Evolutionary conservation across 2,797 vertebrate genomes (phyloP), one percentile per base, ranked within the genome.

Genomic region (Tokudaia muenninki): DNA sequence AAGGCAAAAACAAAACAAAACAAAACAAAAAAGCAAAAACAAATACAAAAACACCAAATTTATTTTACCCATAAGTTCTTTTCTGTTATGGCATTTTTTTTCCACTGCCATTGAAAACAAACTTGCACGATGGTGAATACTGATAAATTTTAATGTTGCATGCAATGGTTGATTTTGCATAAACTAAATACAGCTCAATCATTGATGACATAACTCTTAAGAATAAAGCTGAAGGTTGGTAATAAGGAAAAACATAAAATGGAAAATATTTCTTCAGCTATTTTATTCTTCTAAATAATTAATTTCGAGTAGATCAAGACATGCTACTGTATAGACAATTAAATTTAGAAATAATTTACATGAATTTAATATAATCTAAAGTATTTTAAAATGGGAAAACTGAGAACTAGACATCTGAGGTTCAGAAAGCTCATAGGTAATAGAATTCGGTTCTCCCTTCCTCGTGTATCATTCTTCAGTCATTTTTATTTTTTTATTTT

Each of bases 251-350:
- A 67, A 3, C 0, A 70, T 92, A 41, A 34, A 31, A 61, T 3
- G 80, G 26, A 75, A 67, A 78, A 89, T 75, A 34, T 26, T 24
- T 93, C 5, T 24, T 91, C 4, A 61, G 24, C 1, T 55, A 8
- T 95, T 93, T 21, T 88, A 74, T 55, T 86, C 9, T 41, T 14
- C 84, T 61, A 67, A 55, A 55, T 59, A 61, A 87, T 63, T 82
- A 65, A 79, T 19, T 79, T n/a, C 72, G 91, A n/a, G 70, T 87
- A 37, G 8, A 12, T 78, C 2, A 55, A 74, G 19, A 86, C 1
- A 31, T 92, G 10, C 67, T 57, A 12, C 16, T 90, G 78, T 87
- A 84, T 3, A 80, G 22, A 80, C 81, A 87, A 88, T 95, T 95
- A 72, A 24, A 93, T 77, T 84, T 87, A 90, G 50, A 88, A 89